Evolutionary conservation across 2,888 invertebrate genomes (phyloP).

Genomic region (Noctua janthe): DNA sequence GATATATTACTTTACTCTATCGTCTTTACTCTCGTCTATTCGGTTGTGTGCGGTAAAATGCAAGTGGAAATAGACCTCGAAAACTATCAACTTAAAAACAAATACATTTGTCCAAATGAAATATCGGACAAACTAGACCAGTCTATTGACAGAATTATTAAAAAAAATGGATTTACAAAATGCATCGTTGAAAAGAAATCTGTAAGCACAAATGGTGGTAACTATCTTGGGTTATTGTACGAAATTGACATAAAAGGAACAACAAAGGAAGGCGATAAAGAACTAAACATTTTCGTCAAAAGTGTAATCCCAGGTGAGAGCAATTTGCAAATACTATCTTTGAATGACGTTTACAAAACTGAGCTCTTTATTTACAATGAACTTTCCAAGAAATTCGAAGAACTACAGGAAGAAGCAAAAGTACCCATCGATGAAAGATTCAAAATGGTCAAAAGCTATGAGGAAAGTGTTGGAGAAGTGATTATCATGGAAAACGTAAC

Average conservation of each 20-base stretch:
- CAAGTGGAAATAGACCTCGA: conserved; percentile 31
- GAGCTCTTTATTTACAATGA: conserved; percentile 76
- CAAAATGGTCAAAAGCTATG: conserved; percentile 72
- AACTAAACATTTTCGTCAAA: conserved; percentile 77
- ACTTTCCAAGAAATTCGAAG: conserved; percentile 70
- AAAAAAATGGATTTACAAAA: conserved; percentile 48
- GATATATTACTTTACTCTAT: conserved; percentile 22
- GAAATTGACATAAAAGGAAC: conserved; percentile 75
- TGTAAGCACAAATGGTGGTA: conserved; percentile 74
- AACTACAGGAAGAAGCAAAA: conserved; percentile 73
- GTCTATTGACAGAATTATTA: conserved; percentile 58
- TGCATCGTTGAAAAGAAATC: conserved; percentile 41
- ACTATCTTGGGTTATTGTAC: conserved; percentile 73
- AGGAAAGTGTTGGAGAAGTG: conserved; percentile 69
- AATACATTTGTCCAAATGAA: conserved; percentile 28
- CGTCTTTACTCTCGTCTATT: background rate
- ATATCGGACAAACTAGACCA: conserved; percentile 54
- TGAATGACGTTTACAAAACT: conserved; percentile 67
- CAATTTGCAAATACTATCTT: conserved; percentile 59
- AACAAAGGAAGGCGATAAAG: conserved; percentile 71
- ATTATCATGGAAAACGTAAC: conserved; percentile 78
- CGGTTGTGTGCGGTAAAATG: conserved; percentile 31
- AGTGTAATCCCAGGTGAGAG: conserved; percentile 60
- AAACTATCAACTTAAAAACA: conserved; percentile 1
- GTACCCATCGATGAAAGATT: conserved; percentile 74